Evolutionary conservation across 2,113 vertebrate genomes (phyloP), one percentile per base, ranked within the genome.

Genomic region (Piliocolobus tephrosceles): DNA sequence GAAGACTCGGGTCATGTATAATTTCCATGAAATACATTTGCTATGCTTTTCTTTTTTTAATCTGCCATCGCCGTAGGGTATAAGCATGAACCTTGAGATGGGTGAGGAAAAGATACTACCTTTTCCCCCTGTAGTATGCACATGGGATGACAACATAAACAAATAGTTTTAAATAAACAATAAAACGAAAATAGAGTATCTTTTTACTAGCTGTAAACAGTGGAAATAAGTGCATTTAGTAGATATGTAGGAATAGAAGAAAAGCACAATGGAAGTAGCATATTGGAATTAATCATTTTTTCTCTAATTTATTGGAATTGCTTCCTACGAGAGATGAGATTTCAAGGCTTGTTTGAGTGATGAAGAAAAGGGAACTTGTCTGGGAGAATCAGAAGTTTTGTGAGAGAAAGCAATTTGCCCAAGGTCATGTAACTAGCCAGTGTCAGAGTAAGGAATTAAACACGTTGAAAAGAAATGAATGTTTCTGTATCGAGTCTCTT

Each of bases 321-420:
- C 47, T 85, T 97, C 55, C 64, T 94, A n/a, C 35, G 27, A 87
- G 90, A 98, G 93, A 98, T 96, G 97, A 97, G 75, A 92, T 97
- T 97, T 95, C 80, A 95, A 97, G 90, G 83, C 2, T 45, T 88
- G 10, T 95, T 87, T 95, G 96, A 97, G 68, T 83, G 94, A 97
- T 97, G 88, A 97, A 97, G 83, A 90, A 95, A 88, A 86, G 40
- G 83, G 64, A 94, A 86, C 93, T 88, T 92, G 80, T 97, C 87
- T 96, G 72, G 43, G 47, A 95, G 81, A 91, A 97, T 97, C 93
- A 95, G 82, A 97, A 95, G 25, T 97, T 97, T 94, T 96, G 72
- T 95, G 80, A 97, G 73, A 95, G 93, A 97, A 97, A 97, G 95
- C 92, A 98, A 97, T 98, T 98, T 98, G 76, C 35, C 79, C 96